Base-by-base conservation (phyloP, 1,140 invertebrate genomes). In the Anoplolepis gracilipes region DNA sequence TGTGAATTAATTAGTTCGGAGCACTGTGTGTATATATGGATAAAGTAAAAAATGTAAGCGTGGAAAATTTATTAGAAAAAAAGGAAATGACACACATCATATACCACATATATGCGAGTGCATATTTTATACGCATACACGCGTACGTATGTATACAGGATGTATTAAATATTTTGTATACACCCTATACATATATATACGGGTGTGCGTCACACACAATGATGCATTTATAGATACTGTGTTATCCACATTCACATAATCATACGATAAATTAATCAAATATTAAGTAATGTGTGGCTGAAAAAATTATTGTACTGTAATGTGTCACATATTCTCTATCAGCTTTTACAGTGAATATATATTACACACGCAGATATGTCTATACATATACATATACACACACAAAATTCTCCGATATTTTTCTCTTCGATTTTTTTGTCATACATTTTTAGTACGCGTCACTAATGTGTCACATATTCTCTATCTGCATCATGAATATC, bases 281-380 rank as follows among this genome's bases (percentile, higher is more conserved):
- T 72, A 84, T 84, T 76, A 33, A 55, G 25, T 55, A 39, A 61
- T 81, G 65, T 55, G 36, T 77, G 57, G 62, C 39, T 13, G n/a
- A n/a, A 30, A 28, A 33, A 78, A 73, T 85, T 88, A 36, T 86
- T 65, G 7, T 84, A 79, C 42, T 87, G 76, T 55, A 77, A 36
- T 36, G 33, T 42, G 8, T 25, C n/a, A n/a, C n/a, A n/a, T n/a
- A n/a, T n/a, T n/a, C n/a, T 70, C 28, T 72, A 46, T 81, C 49
- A 4, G 36, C 69, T 72, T 72, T 70, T 39, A n/a, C 39, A 69
- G 62, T 69, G 53, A 62, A 42, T 84, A 70, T 86, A 84, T 84
- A 84, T 86, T 86, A 86, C 33, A 36, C 33, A 36, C 33, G 6
- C 70, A 86, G 72, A 85, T 42, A 42, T 86, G 76, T 46, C 59